Evolutionary conservation across 2,113 vertebrate genomes (phyloP).

Genomic region (Hippolais icterina): DNA sequence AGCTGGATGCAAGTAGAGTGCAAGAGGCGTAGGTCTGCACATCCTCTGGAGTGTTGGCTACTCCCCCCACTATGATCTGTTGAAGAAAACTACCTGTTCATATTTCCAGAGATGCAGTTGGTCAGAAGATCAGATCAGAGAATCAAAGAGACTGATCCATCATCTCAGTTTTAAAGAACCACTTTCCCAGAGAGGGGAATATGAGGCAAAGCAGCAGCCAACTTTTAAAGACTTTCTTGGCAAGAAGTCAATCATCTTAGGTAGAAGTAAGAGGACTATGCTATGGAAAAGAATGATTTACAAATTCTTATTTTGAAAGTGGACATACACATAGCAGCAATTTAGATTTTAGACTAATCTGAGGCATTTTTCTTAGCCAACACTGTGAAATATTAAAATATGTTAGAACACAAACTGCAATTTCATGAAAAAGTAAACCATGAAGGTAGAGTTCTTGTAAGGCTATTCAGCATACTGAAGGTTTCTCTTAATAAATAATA

Average conservation of each 20-base stretch:
- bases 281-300: neutral
- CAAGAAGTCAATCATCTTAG: neutral
- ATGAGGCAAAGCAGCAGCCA: neutral
- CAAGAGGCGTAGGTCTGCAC: conserved; percentile 88
- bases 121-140: neutral
- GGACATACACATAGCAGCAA: neutral
- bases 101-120: neutral
- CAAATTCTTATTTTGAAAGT: neutral
- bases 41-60: conserved; percentile 88
- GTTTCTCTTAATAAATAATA: neutral
- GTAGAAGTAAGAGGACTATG: neutral
- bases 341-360: neutral
- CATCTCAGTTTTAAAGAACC: neutral
- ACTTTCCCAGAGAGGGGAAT: neutral
- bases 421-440: neutral
- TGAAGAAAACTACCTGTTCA: conserved; percentile 26
- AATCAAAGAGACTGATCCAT: neutral
- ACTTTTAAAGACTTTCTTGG: neutral
- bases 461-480: neutral
- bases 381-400: neutral
- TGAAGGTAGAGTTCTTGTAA: neutral
- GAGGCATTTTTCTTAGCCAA: neutral
- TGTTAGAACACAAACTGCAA: neutral
- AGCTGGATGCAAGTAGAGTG: conserved; percentile 86
- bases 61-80: conserved; percentile 91